Evolutionary conservation across 2,888 invertebrate species (phyloP).

Genomic region (Encarsia formosa): DNA sequence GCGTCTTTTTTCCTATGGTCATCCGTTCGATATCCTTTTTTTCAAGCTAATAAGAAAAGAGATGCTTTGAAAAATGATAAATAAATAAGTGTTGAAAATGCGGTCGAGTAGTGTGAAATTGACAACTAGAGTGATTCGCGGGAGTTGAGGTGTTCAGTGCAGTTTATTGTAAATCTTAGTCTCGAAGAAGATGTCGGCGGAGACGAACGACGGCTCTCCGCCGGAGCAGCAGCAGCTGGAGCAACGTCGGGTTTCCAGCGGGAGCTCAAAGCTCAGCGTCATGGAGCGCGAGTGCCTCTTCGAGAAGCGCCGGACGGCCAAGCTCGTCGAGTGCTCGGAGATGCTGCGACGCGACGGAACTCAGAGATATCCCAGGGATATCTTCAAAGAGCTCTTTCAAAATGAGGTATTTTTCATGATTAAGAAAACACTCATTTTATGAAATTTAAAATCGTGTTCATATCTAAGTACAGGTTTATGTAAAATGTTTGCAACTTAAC

Average conservation of each 20-base stretch:
- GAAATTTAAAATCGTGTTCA: too few species aligned
- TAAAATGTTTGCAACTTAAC: too few species aligned
- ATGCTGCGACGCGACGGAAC: slow-evolving; percentile 61
- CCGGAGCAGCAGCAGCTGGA: neutral
- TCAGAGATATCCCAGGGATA: slow-evolving; percentile 59
- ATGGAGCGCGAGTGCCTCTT: slow-evolving; percentile 69
- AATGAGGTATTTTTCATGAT: slow-evolving; percentile 73
- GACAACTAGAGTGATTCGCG: slow-evolving; percentile 1
- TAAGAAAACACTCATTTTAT: too few species aligned
- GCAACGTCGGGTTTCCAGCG: neutral
- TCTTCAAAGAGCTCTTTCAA: slow-evolving; percentile 63
- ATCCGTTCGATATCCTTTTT: too few species aligned
- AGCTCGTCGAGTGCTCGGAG: slow-evolving; percentile 64
- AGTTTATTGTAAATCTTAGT: neutral
- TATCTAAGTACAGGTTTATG: too few species aligned
- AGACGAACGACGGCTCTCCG: neutral
- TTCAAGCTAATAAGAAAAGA: too few species aligned
- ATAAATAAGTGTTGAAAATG: too few species aligned
- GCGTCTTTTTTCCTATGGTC: too few species aligned
- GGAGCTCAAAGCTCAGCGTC: slow-evolving; percentile 50
- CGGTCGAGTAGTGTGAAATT: too few species aligned
- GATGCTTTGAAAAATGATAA: too few species aligned
- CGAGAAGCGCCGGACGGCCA: slow-evolving; percentile 59
- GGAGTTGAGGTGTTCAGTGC: neutral
- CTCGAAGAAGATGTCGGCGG: neutral